Evolutionary conservation across 2,797 vertebrate species (phyloP), one percentile per base, ranked within the genome.

Genomic region (Borostomias antarcticus): DNA sequence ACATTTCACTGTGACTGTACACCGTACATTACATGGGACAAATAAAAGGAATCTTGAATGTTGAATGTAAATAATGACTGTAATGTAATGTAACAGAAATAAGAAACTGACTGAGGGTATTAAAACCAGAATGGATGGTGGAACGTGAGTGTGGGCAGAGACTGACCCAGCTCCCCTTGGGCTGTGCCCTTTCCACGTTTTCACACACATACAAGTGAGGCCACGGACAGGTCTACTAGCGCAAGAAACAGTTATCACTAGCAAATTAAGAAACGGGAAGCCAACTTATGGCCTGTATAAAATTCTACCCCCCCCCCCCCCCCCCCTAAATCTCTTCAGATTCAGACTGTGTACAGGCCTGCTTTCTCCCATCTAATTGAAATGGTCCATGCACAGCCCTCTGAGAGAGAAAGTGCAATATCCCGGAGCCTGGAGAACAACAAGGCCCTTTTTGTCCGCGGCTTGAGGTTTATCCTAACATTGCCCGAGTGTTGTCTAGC

Each of bases 401-500:
- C 72, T 75, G 68, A 70, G 52, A 17, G 28, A 54, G 28, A 54
- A n/a, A 54, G 52, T 54, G 52, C 52, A 26, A 32, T 54, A 54
- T 54, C 26, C 28, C 52, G 6, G 25, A 54, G 30, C 15, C 33
- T 32, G 62, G 58, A 64, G 45, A 76, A 69, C 72, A 74, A 81
- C 86, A 87, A 86, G 81, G 83, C 78, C 72, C 83, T 87, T 82
- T 89, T 86, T 88, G 85, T 89, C 63, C 74, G 76, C 66, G 47
- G 80, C 71, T 51, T 53, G 77, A 78, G 77, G 32, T 87, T 81
- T 88, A 83, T 85, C 81, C 86, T 77, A 56, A 75, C 79, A 68
- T 77, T 72, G 83, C 81, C 32, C 35, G 79, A 82, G 86, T 79
- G 87, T 88, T 88, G 89, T 89, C 86, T 86, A 86, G 89, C 87